Evolutionary conservation across 2,797 vertebrate species (phyloP), one percentile per base, ranked within the genome.

Genomic region (Pangasius djambal): DNA sequence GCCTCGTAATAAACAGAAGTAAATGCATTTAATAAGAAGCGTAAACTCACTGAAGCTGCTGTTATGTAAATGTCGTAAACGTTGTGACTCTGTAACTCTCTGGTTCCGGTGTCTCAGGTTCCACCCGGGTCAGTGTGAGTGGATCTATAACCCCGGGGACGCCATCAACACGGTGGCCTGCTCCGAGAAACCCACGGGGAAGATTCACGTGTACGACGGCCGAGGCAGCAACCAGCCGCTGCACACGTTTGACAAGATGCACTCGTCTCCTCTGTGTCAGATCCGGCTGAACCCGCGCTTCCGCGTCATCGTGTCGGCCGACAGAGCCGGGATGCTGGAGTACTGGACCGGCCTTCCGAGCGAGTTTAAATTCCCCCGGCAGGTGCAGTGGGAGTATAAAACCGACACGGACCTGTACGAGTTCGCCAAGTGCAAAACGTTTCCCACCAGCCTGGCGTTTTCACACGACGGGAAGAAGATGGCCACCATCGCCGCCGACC

Each of bases 351-450:
- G 99, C 34, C 97, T 98, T 85, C 96, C 96, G 8, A 97, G 95
- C 0, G 98, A 99, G 81, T 99, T 99, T 93, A 97, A 92, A 92
- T 99, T 99, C 91, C 99, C 98, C 13, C 97, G 95, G 93, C 96
- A 98, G 10, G 97, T 99, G 89, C 93, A 95, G 15, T 99, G 99
- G 99, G 96, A 98, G 89, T 99, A 97, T 94, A 99, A 99, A 96
- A 99, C 98, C 0, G 99, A 99, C 93, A 99, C 99, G 0, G 98
- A 99, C 94, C 95, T 99, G 82, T 99, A 99, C 86, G 98, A 99
- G 93, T 99, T 99, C 94, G 98, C 98, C 50, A 99, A 99, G 92
- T 96, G 98, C 93, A 98, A 98, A 94, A 97, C 98, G 0, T 99
- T 97, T 88, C 97, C 97, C 87, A 97, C 97, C 92, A 97, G 98